Percentiles rank a stretch among this genome's conserved stretches.
Conservation (phyloP, 2,113 vertebrate species). For the Myocastor coypus region DNA sequence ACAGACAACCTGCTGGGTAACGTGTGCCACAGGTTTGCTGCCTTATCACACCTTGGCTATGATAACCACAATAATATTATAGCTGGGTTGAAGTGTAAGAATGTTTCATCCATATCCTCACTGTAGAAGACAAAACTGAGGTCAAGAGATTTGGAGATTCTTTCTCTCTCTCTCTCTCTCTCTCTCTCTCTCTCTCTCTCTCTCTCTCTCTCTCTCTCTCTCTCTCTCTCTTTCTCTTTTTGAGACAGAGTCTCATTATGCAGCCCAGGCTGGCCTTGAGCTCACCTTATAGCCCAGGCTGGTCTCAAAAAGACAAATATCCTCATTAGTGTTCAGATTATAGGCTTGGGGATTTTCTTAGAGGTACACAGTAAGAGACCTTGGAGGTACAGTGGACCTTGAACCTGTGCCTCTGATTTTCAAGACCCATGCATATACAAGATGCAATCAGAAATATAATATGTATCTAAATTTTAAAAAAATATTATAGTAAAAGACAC, state of each 20-base stretch:
- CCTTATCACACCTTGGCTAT: background rate
- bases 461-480: background rate
- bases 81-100: constrained; percentile 18
- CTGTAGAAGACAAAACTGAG: constrained; percentile 34
- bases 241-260: no score
- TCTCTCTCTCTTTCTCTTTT: no score
- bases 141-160: background rate
- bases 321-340: no score
- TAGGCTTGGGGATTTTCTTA: background rate
- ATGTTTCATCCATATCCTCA: background rate
- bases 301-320: no score
- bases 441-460: background rate
- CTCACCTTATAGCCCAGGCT: no score
- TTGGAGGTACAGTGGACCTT: background rate
- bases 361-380: background rate
- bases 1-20: background rate
- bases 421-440: background rate
- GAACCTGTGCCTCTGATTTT: background rate
- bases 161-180: background rate
- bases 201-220: no score
- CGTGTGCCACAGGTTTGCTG: background rate
- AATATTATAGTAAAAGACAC: background rate
- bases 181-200: no score
- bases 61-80: background rate
- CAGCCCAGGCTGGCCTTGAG: no score